Conservation (phyloP, 2,888 invertebrate species). For the Cataglyphis cursor region DNA sequence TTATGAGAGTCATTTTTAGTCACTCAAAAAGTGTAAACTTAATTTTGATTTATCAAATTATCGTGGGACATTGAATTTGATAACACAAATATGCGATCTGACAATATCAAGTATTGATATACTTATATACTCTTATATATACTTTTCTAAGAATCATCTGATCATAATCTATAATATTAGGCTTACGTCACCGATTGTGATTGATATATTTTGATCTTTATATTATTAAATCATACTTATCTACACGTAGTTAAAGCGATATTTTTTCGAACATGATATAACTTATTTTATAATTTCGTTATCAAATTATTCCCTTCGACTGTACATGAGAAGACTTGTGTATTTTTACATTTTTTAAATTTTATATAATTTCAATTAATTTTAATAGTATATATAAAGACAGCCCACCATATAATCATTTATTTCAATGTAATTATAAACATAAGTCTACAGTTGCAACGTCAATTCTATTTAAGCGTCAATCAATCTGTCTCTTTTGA, state of each 20-base stretch:
- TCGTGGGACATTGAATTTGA: neutral
- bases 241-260: slow-evolving; percentile 25
- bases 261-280: slow-evolving; percentile 49
- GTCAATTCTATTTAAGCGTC: neutral
- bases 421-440: neutral
- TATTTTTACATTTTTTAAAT: neutral
- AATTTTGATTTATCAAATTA: neutral
- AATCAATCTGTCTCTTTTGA: neutral
- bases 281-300: slow-evolving; percentile 60
- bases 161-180: slow-evolving; percentile 2
- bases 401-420: neutral
- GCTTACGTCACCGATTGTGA: neutral
- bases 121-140: no score
- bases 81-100: neutral
- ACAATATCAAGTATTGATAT: neutral
- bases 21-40: neutral
- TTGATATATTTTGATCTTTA: neutral
- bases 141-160: neutral
- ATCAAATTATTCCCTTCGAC: slow-evolving; percentile 42
- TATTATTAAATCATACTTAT: slow-evolving; percentile 34
- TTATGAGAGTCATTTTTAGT: neutral
- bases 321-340: neutral
- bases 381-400: neutral
- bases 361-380: neutral
- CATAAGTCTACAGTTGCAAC: no score